Conservation (phyloP, 2,113 vertebrate species). For the Ceuthmochares aereus region DNA sequence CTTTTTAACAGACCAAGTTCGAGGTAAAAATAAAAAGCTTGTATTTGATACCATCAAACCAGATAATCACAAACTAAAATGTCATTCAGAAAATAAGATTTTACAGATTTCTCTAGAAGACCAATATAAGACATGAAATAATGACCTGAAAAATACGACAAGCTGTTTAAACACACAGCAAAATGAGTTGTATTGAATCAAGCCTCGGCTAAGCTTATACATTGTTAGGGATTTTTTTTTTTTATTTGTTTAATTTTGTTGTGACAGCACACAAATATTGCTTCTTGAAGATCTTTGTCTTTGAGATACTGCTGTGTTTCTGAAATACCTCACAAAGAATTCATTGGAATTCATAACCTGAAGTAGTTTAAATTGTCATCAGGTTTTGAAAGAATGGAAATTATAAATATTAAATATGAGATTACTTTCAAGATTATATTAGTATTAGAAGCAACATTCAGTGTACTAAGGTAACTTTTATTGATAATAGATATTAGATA, state of each 20-base stretch:
- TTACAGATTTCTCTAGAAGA: background rate
- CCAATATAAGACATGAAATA: background rate
- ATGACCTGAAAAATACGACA: background rate
- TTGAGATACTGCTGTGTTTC: background rate
- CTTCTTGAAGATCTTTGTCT: background rate
- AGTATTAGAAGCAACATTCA: constrained; percentile 48
- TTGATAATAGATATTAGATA: background rate
- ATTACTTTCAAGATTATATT: constrained; percentile 29
- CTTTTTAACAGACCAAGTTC: background rate
- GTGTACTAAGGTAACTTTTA: background rate
- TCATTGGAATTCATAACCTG: background rate
- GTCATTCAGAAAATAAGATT: background rate
- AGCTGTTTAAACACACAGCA: background rate
- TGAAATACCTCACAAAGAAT: constrained; percentile 19
- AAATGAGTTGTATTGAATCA: background rate
- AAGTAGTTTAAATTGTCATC: background rate
- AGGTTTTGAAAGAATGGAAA: constrained; percentile 38
- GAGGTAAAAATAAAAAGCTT: background rate
- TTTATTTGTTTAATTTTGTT: background rate
- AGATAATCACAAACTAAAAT: background rate
- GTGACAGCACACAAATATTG: constrained; percentile 10
- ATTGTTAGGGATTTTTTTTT: background rate
- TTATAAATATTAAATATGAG: background rate
- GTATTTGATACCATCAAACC: background rate
- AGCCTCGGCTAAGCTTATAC: background rate